phyloP scores from a whole-genome alignment of 1,140 invertebrate genomes.

The Delia radicum region DNA sequence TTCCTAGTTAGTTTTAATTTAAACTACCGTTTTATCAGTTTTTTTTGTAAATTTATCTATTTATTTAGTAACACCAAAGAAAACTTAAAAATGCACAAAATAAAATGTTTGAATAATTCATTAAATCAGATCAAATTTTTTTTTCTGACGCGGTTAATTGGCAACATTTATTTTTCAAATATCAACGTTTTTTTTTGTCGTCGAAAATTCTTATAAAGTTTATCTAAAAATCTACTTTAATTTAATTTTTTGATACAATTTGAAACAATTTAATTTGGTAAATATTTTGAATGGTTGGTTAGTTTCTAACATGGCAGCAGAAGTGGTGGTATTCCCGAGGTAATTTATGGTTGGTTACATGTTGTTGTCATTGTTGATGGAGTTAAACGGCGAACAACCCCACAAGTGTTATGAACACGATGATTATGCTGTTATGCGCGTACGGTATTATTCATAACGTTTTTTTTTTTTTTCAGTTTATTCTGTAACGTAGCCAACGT shows the following conservation, averaged over 20 bases:
- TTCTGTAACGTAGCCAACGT: slow-evolving; percentile 3
- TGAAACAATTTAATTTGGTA: neutral
- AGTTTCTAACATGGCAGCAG: neutral
- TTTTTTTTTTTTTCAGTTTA: no score
- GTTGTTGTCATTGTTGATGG: neutral
- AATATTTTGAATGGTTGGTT: neutral
- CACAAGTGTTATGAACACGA: neutral
- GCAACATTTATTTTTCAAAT: no score
- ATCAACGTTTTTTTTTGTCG: no score
- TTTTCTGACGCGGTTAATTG: no score
- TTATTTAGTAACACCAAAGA: no score
- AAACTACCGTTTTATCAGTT: no score
- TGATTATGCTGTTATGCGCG: neutral
- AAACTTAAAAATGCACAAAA: no score
- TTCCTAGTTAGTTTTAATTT: no score
- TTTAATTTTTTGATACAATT: neutral
- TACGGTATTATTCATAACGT: neutral
- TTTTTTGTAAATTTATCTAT: no score
- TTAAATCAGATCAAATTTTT: no score
- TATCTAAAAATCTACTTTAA: neutral
- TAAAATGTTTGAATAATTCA: no score
- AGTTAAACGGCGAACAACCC: neutral
- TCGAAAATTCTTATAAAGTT: no score
- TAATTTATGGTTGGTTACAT: neutral
- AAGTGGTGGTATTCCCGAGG: neutral